Evolutionary conservation across 2,113 vertebrate species (phyloP), one percentile per base, ranked within the genome.

Genomic region (Sinocyclocheilus maitianheensis): DNA sequence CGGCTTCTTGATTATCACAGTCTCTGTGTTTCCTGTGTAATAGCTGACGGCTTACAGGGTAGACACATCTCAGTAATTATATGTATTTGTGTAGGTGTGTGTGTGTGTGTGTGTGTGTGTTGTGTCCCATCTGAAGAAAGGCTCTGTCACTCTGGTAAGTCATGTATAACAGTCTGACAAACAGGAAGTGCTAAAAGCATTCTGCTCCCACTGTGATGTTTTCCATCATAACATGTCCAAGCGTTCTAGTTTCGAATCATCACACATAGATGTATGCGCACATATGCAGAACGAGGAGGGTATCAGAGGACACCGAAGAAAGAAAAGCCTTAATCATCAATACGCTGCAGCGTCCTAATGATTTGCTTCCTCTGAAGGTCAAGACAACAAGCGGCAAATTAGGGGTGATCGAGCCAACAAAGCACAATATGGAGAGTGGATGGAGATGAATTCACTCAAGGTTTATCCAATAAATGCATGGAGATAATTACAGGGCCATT

Each of bases 281-380:
- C 65, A 79, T 40, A 79, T 51, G 11, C 5, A 8, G 48, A 24
- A 13, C 40, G 14, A 60, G 37, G 24, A 69, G 3, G 46, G 67
- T 9, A 60, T 80, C n/a, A 69, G 12, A 79, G 40, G 83, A 74
- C 63, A 22, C 51, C 26, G 86, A 30, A 69, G 3, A 76, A 26
- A 76, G 22, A 76, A 74, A 69, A 40, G 1, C 18, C 20, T 60
- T 18, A 24, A 72, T 82, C 65, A 76, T 87, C 82, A 87, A 84
- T 77, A 85, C 4, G 0, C 30, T 53, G 48, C 37, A 81, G 71
- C 71, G 40, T 77, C 69, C 78, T 46, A 48, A 77, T 76, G 87
- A 85, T 77, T 76, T 43, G 58, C 71, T 58, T 77, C 60, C 78
- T 76, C 24, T 85, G 87, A 88, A 88, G 87, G 87, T 88, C 87